Percentiles rank a stretch among this genome's conserved stretches.
Conservation (phyloP, 2,113 vertebrate species). For the Sinosuthora webbiana region DNA sequence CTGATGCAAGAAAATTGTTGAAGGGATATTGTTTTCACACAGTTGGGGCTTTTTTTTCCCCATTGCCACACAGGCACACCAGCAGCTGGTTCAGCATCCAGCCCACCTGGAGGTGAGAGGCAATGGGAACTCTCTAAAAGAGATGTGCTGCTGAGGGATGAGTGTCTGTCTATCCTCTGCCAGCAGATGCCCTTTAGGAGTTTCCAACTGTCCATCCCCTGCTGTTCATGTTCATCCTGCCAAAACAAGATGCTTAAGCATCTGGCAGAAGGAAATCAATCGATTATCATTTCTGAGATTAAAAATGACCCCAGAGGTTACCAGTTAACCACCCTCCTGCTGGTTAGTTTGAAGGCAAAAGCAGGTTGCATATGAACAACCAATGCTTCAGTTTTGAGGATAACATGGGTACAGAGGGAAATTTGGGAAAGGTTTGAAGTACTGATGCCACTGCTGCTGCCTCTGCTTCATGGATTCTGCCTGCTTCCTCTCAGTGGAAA, state of each 20-base stretch:
- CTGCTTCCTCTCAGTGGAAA: background rate
- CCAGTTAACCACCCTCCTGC: background rate
- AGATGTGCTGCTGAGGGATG: background rate
- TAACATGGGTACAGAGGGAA: background rate
- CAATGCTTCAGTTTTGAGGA: background rate
- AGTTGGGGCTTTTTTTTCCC: background rate
- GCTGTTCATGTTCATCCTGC: background rate
- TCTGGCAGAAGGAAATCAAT: background rate
- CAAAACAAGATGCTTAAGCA: conserved; percentile 14
- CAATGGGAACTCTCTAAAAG: background rate
- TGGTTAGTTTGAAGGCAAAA: background rate
- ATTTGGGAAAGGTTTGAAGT: background rate
- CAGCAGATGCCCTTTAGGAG: background rate
- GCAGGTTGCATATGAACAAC: background rate
- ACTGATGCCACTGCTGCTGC: background rate
- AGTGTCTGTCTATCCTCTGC: background rate
- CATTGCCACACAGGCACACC: background rate
- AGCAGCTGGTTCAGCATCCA: conserved; percentile 10
- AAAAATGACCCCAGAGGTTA: background rate
- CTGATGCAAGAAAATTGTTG: background rate
- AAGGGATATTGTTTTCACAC: background rate
- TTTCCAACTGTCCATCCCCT: background rate
- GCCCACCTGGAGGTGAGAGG: background rate
- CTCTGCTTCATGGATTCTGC: background rate
- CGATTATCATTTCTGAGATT: background rate